Conservation (phyloP, 2,113 vertebrate species). For the Aegotheles bennettii region DNA sequence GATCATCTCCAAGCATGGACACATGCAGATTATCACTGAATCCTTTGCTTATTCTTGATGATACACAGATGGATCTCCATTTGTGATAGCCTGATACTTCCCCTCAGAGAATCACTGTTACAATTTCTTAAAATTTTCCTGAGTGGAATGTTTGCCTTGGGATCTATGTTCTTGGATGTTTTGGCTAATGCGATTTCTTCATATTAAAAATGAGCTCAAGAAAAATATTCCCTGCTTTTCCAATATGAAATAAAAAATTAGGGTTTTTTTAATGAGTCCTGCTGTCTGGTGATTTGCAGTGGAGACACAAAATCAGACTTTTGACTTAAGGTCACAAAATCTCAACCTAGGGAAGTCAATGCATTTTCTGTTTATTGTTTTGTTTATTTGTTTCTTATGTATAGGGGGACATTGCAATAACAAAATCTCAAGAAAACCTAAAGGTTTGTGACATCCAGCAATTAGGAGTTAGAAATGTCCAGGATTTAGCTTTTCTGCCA, state of each 20-base stretch:
- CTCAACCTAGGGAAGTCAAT: background rate
- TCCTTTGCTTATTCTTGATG: background rate
- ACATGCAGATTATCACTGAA: background rate
- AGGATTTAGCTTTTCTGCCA: background rate
- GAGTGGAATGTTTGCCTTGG: background rate
- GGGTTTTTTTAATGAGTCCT: background rate
- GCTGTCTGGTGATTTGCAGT: background rate
- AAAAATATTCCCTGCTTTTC: background rate
- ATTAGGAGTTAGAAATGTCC: background rate
- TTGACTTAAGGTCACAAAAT: background rate
- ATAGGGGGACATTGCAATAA: background rate
- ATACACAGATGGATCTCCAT: background rate
- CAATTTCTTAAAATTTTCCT: background rate
- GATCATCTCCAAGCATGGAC: background rate
- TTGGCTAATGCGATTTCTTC: background rate
- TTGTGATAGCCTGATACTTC: background rate
- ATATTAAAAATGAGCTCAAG: background rate
- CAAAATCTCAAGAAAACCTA: background rate
- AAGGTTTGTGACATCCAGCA: background rate
- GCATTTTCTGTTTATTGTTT: background rate
- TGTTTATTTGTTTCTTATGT: background rate
- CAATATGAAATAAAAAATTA: background rate
- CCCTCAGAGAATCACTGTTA: background rate
- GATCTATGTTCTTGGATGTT: background rate
- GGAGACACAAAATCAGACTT: background rate